Base-by-base conservation (phyloP, 2,113 vertebrate species). In the Gasterosteus nipponicus region DNA sequence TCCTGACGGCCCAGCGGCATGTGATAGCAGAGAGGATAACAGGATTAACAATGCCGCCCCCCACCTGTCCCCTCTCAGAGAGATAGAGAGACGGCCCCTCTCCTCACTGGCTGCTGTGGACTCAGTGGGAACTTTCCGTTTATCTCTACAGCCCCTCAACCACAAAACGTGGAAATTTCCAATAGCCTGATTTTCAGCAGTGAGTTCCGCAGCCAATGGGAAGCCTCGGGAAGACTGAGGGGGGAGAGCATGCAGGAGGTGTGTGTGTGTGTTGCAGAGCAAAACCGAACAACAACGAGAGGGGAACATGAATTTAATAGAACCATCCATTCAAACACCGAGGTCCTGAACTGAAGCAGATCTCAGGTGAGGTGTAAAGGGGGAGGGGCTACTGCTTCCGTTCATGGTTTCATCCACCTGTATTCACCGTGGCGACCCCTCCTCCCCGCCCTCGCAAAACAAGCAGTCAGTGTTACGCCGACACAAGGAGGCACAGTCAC, bases 161-260 rank as follows among this genome's bases (percentile, higher is more conserved):
- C 78, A 60, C 60, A 79, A 81, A 83, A 82, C 6, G 39, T 84
- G 86, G 87, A 81, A 81, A 86, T 81, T 87, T 86, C 83, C 88
- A 71, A 35, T 73, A 81, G 79, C 42, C 62, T 69, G 16, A 81
- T 82, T 82, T 46, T 74, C 69, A 78, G 69, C 81, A 73, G 60
- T 1, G 61, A 77, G 62, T 70, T 54, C n/a, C 7, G 63, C 61
- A 63, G 62, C 84, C 81, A 84, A 77, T 66, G 41, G 82, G 78
- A 78, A 62, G 62, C 75, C 57, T 64, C 35, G 0, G 73, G 46
- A 46, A 64, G 71, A 54, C 33, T 33, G 22, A 65, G 44, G 53
- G 66, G 62, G 63, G 61, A 66, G 60, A 4, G 65, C 0, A 54
- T 11, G 60, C 19, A 46, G 71, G 73, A 67, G 61, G 62, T 59